Base-by-base conservation (phyloP, 1,140 invertebrate genomes). In the Musca domestica region DNA sequence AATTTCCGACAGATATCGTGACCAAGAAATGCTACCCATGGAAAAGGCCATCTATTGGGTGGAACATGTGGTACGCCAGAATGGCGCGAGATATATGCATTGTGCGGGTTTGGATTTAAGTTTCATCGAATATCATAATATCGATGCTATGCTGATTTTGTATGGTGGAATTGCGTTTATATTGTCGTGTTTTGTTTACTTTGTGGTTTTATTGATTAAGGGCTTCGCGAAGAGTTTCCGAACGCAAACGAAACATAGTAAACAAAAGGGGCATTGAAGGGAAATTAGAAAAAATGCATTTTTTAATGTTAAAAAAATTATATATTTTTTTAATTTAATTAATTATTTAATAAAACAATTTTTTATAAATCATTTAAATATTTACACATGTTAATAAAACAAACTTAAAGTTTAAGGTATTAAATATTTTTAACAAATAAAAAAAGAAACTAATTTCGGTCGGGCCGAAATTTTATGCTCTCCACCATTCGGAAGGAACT, bases 1-100 rank as follows among this genome's bases (percentile, higher is more conserved):
- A 20, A 73, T 88, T 14, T 89, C 89, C 9, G 77, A 75, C 56
- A 83, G 87, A 20, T 89, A 88, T 78, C 80, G 82, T 17, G 91
- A 93, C 80, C 84, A 88, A 51, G 85, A 85, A n/a, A 70, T 81
- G 2, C 75, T 76, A 1, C 87, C 90, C 0, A 56, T 90, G 68
- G 86, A 91, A 20, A 87, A 85, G 1, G 88, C 88, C 0, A 82
- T 88, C 0, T 92, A 86, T 76, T 91, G 89, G 88, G 82, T 86
- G 2, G 90, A 92, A 73, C 86, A 91, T 70, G 85, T 91, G 1
- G 83, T 85, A 2, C 83, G 88, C 4, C 88, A 90, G 78, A 81
- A 84, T 1, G 82, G 84, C 56, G 82, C 83, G 4, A 66, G 70
- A 30, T 74, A 75, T 30, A 54, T 75, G 20, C 69, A 74, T 34